phyloP scores from a whole-genome alignment of 2,113 vertebrate genomes.

The Chamaea fasciata region DNA sequence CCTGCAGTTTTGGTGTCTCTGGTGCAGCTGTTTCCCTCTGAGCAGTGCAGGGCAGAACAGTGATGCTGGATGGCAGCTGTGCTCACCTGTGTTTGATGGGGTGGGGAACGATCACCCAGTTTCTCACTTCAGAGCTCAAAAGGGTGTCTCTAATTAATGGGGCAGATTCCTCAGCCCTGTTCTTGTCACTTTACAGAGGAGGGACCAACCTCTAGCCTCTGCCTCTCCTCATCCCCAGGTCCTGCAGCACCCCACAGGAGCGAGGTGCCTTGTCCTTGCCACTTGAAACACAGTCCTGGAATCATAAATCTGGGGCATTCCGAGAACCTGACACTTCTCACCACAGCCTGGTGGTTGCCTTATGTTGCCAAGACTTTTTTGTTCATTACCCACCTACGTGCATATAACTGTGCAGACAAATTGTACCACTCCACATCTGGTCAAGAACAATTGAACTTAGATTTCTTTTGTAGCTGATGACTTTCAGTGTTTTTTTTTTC shows the following conservation, averaged over 20 bases:
- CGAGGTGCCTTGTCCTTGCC: accelerated
- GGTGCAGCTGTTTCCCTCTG: not conserved
- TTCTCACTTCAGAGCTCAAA: not conserved
- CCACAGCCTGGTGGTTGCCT: not conserved
- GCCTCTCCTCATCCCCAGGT: not conserved
- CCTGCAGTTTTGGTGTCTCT: not conserved
- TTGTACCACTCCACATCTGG: not conserved
- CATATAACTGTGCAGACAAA: not conserved
- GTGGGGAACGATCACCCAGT: not conserved
- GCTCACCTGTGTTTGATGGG: not conserved
- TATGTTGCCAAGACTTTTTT: not conserved
- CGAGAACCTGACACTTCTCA: not conserved
- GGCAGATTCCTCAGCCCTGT: not conserved
- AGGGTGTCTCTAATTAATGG: not conserved
- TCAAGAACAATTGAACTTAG: not conserved
- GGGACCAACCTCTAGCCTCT: not conserved
- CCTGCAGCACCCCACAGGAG: not conserved
- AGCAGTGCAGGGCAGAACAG: not conserved
- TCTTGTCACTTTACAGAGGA: not conserved
- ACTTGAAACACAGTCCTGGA: not conserved
- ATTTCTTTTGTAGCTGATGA: not conserved
- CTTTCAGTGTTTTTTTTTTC: not conserved
- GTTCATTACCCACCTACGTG: not conserved
- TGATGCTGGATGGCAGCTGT: not conserved
- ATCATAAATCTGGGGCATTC: not conserved